Conservation (phyloP, 2,888 invertebrate species). For the Leistus spinibarbis region DNA sequence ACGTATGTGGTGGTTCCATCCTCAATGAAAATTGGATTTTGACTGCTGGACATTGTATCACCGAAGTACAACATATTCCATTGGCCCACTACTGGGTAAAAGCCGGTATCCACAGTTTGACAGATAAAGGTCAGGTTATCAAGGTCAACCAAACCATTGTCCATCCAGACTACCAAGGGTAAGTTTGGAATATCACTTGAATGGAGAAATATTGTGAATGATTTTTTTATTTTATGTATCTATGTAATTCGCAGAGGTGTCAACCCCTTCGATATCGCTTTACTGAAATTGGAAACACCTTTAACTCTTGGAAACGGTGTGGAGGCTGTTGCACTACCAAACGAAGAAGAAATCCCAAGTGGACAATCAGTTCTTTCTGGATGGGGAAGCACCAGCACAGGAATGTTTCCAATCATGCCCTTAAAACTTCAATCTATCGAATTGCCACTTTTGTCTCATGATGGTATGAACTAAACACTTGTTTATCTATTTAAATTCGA, state of each 20-base stretch:
- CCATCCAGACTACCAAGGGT: slow-evolving; percentile 61
- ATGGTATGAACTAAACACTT: slow-evolving; percentile 33
- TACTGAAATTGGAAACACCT: slow-evolving; percentile 51
- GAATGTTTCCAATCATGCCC: slow-evolving; percentile 45
- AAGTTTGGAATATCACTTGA: slow-evolving; percentile 38
- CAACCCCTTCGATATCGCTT: slow-evolving; percentile 58
- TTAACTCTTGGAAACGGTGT: slow-evolving; percentile 47
- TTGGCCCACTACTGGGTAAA: slow-evolving; percentile 48
- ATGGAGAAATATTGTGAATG: neutral
- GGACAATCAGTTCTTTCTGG: slow-evolving; percentile 46
- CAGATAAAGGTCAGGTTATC: slow-evolving; percentile 55
- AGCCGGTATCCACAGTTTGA: slow-evolving; percentile 48
- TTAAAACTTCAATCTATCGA: slow-evolving; percentile 49
- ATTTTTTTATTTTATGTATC: neutral
- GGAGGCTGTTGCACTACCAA: slow-evolving; percentile 49
- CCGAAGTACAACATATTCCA: slow-evolving; percentile 52
- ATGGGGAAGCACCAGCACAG: slow-evolving; percentile 50
- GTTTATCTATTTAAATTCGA: neutral
- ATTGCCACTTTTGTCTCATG: slow-evolving; percentile 48
- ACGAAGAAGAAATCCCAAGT: slow-evolving; percentile 40
- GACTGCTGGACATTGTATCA: slow-evolving; percentile 60
- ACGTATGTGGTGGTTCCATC: slow-evolving; percentile 59
- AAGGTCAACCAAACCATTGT: slow-evolving; percentile 53
- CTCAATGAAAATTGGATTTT: slow-evolving; percentile 59
- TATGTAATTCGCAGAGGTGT: slow-evolving; percentile 44